phyloP scores from a whole-genome alignment of 2,797 vertebrate species.

The Hafferia zeledoni region DNA sequence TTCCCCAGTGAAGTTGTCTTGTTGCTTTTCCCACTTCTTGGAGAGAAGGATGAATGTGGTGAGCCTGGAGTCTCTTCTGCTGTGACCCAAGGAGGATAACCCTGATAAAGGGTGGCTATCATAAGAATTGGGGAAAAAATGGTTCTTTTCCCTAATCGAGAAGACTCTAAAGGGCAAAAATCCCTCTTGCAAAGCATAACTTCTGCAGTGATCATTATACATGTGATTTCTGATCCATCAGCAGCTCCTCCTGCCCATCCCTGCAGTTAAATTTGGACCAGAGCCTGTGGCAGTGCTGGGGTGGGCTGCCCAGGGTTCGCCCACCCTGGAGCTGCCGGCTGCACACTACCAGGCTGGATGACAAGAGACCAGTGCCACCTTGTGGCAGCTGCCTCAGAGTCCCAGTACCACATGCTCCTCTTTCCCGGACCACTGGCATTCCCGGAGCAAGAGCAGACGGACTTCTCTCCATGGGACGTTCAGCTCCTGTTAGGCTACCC shows the following conservation, averaged over 20 bases:
- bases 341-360: not conserved
- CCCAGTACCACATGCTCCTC: accelerated
- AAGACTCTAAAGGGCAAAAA: not conserved
- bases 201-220: not conserved
- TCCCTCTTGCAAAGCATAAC: not conserved
- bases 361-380: constrained; percentile 34
- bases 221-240: accelerated
- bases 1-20: not conserved
- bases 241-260: not conserved
- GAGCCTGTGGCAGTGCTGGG: not conserved
- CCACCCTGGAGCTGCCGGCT: accelerated
- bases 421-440: not conserved
- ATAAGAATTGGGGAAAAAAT: not conserved
- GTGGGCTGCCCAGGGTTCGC: not conserved
- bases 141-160: not conserved
- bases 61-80: not conserved
- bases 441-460: accelerated
- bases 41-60: not conserved
- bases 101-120: not conserved
- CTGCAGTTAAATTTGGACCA: accelerated
- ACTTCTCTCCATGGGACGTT: accelerated
- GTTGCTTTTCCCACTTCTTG: not conserved
- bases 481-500: not conserved
- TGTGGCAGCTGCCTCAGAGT: not conserved
- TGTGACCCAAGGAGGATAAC: not conserved